A percentile compares a stretch with the other conserved stretches of the same genome.
phyloP scores from a whole-genome alignment of 92 coral and sea anemone species.

The Epizoanthus stellaris region DNA sequence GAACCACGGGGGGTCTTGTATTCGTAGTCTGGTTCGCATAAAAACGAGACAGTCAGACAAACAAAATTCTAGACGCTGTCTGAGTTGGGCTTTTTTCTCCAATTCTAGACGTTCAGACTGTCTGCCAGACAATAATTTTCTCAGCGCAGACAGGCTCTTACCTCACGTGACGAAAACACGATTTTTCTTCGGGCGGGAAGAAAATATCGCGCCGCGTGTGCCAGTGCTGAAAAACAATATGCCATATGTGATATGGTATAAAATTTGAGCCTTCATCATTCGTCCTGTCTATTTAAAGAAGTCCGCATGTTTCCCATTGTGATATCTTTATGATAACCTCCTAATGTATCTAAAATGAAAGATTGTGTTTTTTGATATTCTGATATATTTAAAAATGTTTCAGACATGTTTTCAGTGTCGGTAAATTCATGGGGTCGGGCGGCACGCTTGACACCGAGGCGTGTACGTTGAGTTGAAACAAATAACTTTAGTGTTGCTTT shows the following conservation, averaged over 20 bases:
- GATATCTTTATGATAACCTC: background rate
- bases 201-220: background rate
- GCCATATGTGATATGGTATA: too few species aligned
- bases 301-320: background rate
- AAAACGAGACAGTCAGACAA: conserved; percentile 55
- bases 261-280: background rate
- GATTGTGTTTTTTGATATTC: too few species aligned
- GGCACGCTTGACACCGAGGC: too few species aligned
- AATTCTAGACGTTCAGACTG: conserved; percentile 50
- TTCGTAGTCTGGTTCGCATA: conserved; percentile 45
- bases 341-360: background rate
- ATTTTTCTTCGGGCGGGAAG: conserved; percentile 2
- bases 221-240: conserved; percentile 1
- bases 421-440: too few species aligned
- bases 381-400: too few species aligned
- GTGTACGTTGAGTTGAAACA: too few species aligned
- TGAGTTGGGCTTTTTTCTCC: conserved; percentile 30
- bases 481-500: too few species aligned
- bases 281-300: conserved; percentile 28
- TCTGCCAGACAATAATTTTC: conserved; percentile 47
- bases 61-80: conserved; percentile 51
- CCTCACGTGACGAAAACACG: conserved; percentile 38
- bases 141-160: conserved; percentile 4
- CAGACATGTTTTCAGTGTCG: too few species aligned
- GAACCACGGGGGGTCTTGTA: conserved; percentile 38